Percentiles rank a stretch among this genome's conserved stretches.
These are phyloP conservation scores for Aspidoscelis tigris DNA, from an alignment of 2,113 vertebrate species.

Conservation along the genomic window DNA sequence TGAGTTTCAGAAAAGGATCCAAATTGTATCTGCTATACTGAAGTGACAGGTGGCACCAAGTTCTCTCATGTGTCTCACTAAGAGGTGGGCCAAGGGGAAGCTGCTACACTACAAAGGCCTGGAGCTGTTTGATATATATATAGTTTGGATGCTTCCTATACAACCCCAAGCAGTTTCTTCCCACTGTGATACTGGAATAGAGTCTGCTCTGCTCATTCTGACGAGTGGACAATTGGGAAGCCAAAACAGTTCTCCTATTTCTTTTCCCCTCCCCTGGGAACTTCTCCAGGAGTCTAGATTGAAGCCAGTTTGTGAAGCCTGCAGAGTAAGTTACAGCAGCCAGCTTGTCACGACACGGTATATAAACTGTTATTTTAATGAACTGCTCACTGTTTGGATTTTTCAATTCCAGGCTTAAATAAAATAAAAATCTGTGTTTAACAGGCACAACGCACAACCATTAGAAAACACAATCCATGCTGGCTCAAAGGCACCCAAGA, in stretches of 20 bases:
- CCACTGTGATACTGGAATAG: too few species aligned
- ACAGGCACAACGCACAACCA: background rate
- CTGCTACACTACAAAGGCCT: too few species aligned
- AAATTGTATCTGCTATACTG: too few species aligned
- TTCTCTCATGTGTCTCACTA: too few species aligned
- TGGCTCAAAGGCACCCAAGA: background rate
- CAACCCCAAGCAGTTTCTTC: slow-evolving; percentile 1
- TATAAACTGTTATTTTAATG: slow-evolving; percentile 34
- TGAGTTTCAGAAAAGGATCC: too few species aligned
- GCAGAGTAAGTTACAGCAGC: slow-evolving; percentile 7
- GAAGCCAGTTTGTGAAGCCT: slow-evolving; percentile 64
- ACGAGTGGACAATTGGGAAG: too few species aligned
- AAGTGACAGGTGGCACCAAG: too few species aligned
- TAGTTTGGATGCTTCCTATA: background rate
- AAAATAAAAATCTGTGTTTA: slow-evolving; percentile 48
- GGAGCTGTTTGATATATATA: too few species aligned
- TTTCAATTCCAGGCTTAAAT: slow-evolving; percentile 35
- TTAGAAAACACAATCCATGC: slow-evolving; percentile 30
- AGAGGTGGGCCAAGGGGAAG: too few species aligned
- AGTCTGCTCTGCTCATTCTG: too few species aligned
- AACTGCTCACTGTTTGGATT: slow-evolving; percentile 50
- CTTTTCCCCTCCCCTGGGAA: slow-evolving; percentile 43
- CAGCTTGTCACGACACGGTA: slow-evolving; percentile 50
- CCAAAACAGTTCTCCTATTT: slow-evolving; percentile 3
- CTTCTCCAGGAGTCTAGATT: slow-evolving; percentile 59